Base-by-base conservation (phyloP, 2,113 vertebrate species). In the Melanerpes aurifrons region DNA sequence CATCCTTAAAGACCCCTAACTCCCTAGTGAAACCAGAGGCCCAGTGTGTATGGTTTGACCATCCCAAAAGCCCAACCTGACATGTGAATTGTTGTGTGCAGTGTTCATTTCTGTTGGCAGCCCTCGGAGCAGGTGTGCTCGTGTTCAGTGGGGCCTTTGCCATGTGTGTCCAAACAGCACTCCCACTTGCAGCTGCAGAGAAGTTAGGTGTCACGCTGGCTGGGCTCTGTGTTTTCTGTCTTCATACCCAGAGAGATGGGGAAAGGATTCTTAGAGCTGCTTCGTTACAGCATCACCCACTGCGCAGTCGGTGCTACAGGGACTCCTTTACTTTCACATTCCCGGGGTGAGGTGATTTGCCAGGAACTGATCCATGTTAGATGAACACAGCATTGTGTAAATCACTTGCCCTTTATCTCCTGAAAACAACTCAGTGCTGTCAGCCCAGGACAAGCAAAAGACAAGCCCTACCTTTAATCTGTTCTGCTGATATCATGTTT, bases 401-500 rank as follows among this genome's bases (percentile, higher is more conserved):
- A 93, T 89, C 56, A 54, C 47, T 89, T 92, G 54, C 40, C 54
- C 50, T 69, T 6, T 68, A 11, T 93, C 80, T 93, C 57, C 58
- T 93, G 62, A 74, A 92, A 88, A 81, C 66, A 92, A 68, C 43
- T 74, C 83, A 29, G 19, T 78, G 54, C 83, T 91, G 70, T 93
- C 91, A 94, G 67, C 26, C 54, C 24, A 75, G 92, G 75, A 83
- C 81, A 91, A 90, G 69, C 32, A 45, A 88, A 95, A 92, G 72
- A 90, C 69, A 86, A 92, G 94, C 48, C 54, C 32, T 57, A 81
- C 21, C 72, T 75, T 28, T 93, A 90, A 86, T 81, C 61, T 71
- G 15, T 93, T 90, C 86, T 81, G 95, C 89, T 93, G 82, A 82
- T 74, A 73, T 74, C 87, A 69, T 80, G 47, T 96, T 86, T 91